These are phyloP conservation scores for Cotesia chilonis DNA, from an alignment of 1,140 invertebrate species.

Conservation along the genomic window DNA sequence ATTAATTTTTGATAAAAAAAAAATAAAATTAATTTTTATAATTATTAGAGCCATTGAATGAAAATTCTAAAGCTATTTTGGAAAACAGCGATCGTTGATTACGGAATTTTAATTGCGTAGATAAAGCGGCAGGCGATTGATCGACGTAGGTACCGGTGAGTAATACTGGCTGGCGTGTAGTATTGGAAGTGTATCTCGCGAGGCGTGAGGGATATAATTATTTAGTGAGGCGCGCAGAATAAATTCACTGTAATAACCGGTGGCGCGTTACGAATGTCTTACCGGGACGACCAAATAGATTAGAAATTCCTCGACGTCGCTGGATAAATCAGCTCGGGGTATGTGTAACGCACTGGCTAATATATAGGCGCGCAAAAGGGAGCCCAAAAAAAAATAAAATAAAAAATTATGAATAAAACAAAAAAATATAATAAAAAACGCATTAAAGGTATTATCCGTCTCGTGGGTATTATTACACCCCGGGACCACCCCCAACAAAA, in stretches of 20 bases:
- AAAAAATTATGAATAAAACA: not conserved
- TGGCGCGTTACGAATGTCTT: slow-evolving; percentile 39
- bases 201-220: slow-evolving; percentile 33
- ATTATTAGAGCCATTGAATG: not conserved
- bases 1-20: no score
- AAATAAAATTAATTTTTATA: no score
- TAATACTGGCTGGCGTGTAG: no score
- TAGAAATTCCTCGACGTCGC: slow-evolving; percentile 41
- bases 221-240: slow-evolving; percentile 34
- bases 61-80: not conserved
- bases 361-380: slow-evolving; percentile 11
- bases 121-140: slow-evolving; percentile 24
- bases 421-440: slow-evolving; percentile 13
- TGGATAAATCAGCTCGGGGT: slow-evolving; percentile 38
- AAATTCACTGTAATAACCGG: slow-evolving; percentile 40
- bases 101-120: slow-evolving; percentile 28
- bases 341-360: slow-evolving; percentile 1
- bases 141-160: slow-evolving; percentile 5
- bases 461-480: slow-evolving; percentile 49
- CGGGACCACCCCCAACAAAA: slow-evolving; percentile 39
- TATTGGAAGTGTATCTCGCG: slow-evolving; percentile 5
- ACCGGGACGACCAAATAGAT: slow-evolving; percentile 40
- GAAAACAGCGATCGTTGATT: slow-evolving; percentile 12
- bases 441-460: slow-evolving; percentile 39
- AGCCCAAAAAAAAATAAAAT: not conserved